Conservation (phyloP, 2,797 vertebrate genomes). For the Dryobates pubescens region DNA sequence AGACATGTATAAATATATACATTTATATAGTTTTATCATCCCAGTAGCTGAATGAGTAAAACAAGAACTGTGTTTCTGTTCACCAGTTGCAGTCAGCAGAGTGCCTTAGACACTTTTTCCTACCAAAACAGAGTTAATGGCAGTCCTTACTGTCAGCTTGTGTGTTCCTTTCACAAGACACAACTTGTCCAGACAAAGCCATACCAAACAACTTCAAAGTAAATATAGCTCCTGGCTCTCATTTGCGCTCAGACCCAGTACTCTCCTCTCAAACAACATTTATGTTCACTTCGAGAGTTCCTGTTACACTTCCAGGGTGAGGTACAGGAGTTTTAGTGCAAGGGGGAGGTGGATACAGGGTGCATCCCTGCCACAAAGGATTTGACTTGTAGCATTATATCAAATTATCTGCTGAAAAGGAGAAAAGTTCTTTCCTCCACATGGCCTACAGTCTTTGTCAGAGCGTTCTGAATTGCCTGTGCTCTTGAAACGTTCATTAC, state of each 20-base stretch:
- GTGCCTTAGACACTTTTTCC: background rate
- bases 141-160: background rate
- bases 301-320: rapidly evolving
- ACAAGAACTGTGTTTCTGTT: background rate
- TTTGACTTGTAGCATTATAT: background rate
- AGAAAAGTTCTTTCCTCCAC: slow-evolving; percentile 27
- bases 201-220: background rate
- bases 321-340: background rate
- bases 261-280: background rate
- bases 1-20: background rate
- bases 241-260: background rate
- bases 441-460: slow-evolving; percentile 24
- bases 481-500: slow-evolving; percentile 63
- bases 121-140: background rate
- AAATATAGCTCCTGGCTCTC: background rate
- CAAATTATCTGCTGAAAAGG: background rate
- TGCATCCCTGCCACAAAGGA: background rate
- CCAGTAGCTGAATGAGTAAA: background rate
- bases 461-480: slow-evolving; percentile 13
- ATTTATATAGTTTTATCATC: slow-evolving; percentile 4
- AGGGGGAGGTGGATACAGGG: background rate
- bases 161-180: slow-evolving; percentile 15
- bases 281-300: background rate
- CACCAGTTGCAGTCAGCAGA: background rate
- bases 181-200: background rate